Percentiles rank a stretch among this genome's conserved stretches.
Conservation (phyloP, 2,888 invertebrate genomes). For the Erebia epiphron region DNA sequence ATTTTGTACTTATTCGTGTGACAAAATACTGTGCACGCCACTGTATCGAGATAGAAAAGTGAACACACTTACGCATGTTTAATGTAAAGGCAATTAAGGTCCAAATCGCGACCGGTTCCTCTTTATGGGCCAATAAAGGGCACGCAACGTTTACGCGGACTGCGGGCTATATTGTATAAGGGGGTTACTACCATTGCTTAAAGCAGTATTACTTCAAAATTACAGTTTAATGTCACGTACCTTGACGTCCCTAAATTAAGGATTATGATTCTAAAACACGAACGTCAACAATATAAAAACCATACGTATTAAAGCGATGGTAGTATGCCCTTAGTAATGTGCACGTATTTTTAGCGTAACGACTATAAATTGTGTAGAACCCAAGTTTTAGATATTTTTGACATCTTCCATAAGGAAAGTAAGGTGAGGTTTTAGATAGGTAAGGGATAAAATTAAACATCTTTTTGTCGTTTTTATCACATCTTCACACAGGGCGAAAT, state of each 20-base stretch:
- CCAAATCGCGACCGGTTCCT: constrained; percentile 48
- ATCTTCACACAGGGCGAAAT: too few species aligned
- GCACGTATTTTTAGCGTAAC: constrained; percentile 37
- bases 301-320: too few species aligned
- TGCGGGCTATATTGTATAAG: constrained; percentile 22
- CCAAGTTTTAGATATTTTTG: constrained; percentile 20
- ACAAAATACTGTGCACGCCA: constrained; percentile 6
- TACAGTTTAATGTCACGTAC: too few species aligned
- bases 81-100: constrained; percentile 55
- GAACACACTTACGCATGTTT: constrained; percentile 55
- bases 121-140: constrained; percentile 60
- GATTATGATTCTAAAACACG: too few species aligned
- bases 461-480: too few species aligned
- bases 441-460: too few species aligned
- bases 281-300: too few species aligned
- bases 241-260: too few species aligned
- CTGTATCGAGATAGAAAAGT: constrained; percentile 44
- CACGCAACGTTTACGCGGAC: constrained; percentile 53
- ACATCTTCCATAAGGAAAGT: not conserved
- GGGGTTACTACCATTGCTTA: too few species aligned
- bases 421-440: not conserved
- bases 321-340: too few species aligned
- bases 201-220: too few species aligned
- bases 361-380: constrained; percentile 32
- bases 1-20: not conserved